phyloP scores from a whole-genome alignment of 1,140 invertebrate genomes.

The Drosophila eugracilis region DNA sequence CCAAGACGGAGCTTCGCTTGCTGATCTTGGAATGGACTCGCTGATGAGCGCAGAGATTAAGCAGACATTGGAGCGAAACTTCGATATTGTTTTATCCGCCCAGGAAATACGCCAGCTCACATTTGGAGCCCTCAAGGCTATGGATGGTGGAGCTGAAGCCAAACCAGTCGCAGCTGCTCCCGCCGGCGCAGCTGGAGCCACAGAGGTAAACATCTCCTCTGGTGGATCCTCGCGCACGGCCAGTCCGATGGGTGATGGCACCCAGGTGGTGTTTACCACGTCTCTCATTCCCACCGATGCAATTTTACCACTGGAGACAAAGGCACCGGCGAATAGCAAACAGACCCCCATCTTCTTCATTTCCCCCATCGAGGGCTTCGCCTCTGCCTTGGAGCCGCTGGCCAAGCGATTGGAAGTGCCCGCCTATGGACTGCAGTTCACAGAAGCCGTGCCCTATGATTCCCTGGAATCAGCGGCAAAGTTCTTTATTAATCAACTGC shows the following conservation, averaged over 20 bases:
- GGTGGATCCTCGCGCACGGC: slow-evolving; percentile 48
- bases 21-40: slow-evolving; percentile 98
- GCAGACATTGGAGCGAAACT: slow-evolving; percentile 96
- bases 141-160: slow-evolving; percentile 86
- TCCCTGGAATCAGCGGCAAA: slow-evolving; percentile 91
- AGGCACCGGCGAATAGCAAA: slow-evolving; percentile 77
- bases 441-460: slow-evolving; percentile 89
- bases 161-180: slow-evolving; percentile 41
- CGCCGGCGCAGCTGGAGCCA: slow-evolving; percentile 14
- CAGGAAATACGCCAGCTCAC: slow-evolving; percentile 94
- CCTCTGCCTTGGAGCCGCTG: slow-evolving; percentile 89
- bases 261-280: slow-evolving; percentile 86
- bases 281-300: slow-evolving; percentile 89
- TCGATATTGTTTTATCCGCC: slow-evolving; percentile 94
- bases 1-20: slow-evolving; percentile 90
- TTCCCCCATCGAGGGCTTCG: slow-evolving; percentile 97
- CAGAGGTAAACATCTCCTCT: slow-evolving; percentile 29
- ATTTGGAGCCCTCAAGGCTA: slow-evolving; percentile 89
- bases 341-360: slow-evolving; percentile 89
- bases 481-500: slow-evolving; percentile 92
- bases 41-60: slow-evolving; percentile 99
- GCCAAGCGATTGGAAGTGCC: slow-evolving; percentile 90
- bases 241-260: slow-evolving; percentile 78
- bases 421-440: slow-evolving; percentile 96
- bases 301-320: slow-evolving; percentile 87